phyloP scores from a whole-genome alignment of 2,113 vertebrate genomes.

The Numenius arquata region DNA sequence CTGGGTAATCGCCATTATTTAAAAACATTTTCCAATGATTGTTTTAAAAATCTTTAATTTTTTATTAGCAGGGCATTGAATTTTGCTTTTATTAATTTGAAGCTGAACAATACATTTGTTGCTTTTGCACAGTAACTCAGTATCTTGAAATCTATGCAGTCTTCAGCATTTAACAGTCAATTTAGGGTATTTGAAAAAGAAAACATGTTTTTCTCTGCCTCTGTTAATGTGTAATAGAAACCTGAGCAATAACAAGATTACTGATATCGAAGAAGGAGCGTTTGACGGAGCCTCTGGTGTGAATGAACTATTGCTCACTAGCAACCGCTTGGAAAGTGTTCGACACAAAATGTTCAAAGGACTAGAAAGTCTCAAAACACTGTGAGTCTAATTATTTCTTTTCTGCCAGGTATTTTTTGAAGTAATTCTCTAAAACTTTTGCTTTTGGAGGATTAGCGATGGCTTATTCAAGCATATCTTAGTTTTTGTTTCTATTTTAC shows the following conservation, averaged over 20 bases:
- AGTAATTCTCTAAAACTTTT: not conserved
- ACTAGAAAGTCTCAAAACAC: conserved; percentile 89
- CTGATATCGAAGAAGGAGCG: conserved; percentile 95
- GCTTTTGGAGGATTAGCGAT: not conserved
- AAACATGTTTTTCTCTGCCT: not conserved
- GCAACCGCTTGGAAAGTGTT: conserved; percentile 91
- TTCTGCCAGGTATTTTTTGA: not conserved
- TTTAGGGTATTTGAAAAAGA: not conserved
- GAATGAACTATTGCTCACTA: conserved; percentile 93
- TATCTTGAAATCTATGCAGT: not conserved
- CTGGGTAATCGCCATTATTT: not conserved
- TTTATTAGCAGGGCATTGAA: not conserved
- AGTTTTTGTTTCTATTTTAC: not conserved
- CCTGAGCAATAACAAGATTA: conserved; percentile 97
- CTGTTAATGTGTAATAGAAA: conserved; percentile 78
- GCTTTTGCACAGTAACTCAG: not conserved
- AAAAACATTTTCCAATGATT: not conserved
- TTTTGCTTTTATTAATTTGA: not conserved
- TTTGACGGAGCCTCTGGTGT: conserved; percentile 94
- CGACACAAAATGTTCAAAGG: conserved; percentile 94
- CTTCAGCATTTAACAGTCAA: not conserved
- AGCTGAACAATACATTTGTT: not conserved
- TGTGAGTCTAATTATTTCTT: conserved; percentile 79
- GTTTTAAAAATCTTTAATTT: not conserved
- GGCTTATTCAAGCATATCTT: not conserved